A percentile compares a stretch with the other conserved stretches of the same genome.
phyloP scores from a whole-genome alignment of 2,797 vertebrate genomes.

The Corythornis leucogaster region DNA sequence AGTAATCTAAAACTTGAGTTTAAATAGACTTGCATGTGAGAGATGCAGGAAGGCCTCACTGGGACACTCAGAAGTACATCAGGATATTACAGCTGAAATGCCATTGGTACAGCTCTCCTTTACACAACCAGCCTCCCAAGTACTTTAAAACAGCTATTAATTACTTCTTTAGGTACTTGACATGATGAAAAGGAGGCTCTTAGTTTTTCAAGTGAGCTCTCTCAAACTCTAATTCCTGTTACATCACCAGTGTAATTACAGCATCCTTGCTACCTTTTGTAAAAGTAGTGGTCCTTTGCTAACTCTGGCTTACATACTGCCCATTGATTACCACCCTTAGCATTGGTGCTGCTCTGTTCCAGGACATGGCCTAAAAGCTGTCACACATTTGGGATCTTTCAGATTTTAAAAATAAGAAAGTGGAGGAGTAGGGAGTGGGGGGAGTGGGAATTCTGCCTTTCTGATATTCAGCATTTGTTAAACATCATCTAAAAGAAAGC shows the following conservation, averaged over 20 bases:
- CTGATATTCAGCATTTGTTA: constrained; percentile 52
- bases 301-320: neutral
- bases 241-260: neutral
- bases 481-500: constrained; percentile 29
- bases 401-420: neutral
- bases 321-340: neutral
- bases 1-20: neutral
- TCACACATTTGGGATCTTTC: neutral
- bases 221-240: neutral
- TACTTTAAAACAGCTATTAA: neutral
- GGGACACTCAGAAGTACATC: neutral
- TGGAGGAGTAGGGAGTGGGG: neutral
- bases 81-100: neutral
- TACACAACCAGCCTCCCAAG: neutral
- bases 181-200: neutral
- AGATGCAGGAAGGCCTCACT: neutral
- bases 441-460: constrained; percentile 57
- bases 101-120: neutral
- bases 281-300: neutral
- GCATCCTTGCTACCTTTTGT: neutral
- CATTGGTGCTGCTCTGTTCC: neutral
- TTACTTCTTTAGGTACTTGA: neutral
- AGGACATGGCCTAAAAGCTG: neutral
- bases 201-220: neutral
- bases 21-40: neutral